Base-by-base conservation (phyloP, 1,140 invertebrate genomes). In the Triops cancriformis region DNA sequence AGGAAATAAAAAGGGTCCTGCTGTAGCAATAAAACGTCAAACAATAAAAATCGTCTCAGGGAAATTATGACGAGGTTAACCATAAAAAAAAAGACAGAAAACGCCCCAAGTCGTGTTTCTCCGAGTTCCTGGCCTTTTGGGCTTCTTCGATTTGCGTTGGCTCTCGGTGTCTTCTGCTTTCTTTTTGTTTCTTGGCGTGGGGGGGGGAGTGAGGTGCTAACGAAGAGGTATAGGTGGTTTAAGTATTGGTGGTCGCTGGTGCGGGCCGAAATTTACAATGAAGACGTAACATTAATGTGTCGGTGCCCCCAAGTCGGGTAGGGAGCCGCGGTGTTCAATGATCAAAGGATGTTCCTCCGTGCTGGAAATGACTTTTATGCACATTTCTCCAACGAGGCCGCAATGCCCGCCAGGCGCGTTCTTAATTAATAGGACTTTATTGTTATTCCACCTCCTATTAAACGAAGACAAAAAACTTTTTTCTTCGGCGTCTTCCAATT, bases 341-440 rank as follows among this genome's bases (percentile, higher is more conserved):
- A 64, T 64, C 51, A 64, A 64, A 64, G 51, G 51, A n/a, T n/a
- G n/a, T n/a, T 14, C 51, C 3, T 64, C 10, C 51, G 6, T n/a
- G 51, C 23, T 64, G 51, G 23, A 64, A 64, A 64, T 64, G 51
- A 64, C 51, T 64, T 64, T 64, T 64, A 64, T 64, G 51, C 51
- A 64, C 51, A 64, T 64, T 64, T 64, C 14, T 37, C 7, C 14
- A 64, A 64, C 14, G 51, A n/a, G 14, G 51, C 51, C 51, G 51
- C 14, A 14, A 64, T 64, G 18, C 51, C 51, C 51, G 51, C 51
- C 51, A 64, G 51, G 51, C 51, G 51, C 51, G 51, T 64, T 10
- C 51, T 64, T 64, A 64, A 64, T 64, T 64, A 64, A 64, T 64
- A 64, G 14, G 51, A 64, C 51, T 64, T 64, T 64, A 64, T 64